Base-by-base conservation (phyloP, 2,113 vertebrate species). In the Arenaria interpres region DNA sequence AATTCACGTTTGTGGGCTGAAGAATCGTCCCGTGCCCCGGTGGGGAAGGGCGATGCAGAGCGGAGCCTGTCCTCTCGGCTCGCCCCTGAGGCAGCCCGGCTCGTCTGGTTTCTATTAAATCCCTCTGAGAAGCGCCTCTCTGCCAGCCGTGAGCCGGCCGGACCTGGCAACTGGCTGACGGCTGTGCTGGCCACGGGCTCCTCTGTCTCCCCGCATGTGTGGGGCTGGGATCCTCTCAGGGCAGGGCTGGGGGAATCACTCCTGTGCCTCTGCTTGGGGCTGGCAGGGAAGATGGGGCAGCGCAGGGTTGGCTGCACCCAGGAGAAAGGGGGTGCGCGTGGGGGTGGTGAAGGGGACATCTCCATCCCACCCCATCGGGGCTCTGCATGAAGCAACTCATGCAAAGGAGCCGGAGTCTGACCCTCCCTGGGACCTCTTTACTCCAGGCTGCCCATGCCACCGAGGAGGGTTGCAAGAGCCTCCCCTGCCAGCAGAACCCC, bases 191-290 rank as follows among this genome's bases (percentile, higher is more conserved):
- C 5, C 0, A 12, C 4, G n/a, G n/a, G 51, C 12, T 75, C 50
- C 69, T 57, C 5, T 7, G 1, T 9, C 35, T n/a, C 33, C 22
- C 14, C 2, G 4, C 2, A 0, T 0, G 10, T 3, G 25, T 6
- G 3, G 19, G 22, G 21, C 4, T 3, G 14, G 37, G 64, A 18
- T 59, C 46, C n/a, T 39, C 54, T 41, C 8, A 1, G 21, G 4
- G 53, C 19, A 27, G 46, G 25, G 74, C 39, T n/a, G 45, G 24
- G 53, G 46, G 39, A 19, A 24, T 79, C 66, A 3, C 33, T 10
- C 22, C 41, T 39, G 56, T 37, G 27, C 7, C 32, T 41, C 8
- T 6, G 30, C 53, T 24, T 24, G 24, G 67, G 50, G 24, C 6
- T 51, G 51, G 21, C 14, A 54, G 60, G 23, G 22, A 35, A 22